Evolutionary conservation across 2,888 invertebrate genomes (phyloP).

Genomic region (Yponomeuta cagnagella): DNA sequence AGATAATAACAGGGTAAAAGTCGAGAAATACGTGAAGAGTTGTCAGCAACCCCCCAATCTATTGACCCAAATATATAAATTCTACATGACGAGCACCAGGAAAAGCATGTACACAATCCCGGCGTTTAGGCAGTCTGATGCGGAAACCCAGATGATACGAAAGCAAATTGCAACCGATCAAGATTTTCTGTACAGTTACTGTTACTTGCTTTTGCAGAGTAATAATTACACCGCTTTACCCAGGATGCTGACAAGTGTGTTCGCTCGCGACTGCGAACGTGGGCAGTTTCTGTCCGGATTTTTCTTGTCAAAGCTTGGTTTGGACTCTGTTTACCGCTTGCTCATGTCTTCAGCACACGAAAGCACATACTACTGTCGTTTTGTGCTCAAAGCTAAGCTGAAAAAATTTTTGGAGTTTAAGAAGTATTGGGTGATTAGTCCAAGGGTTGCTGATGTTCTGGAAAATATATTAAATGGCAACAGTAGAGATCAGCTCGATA

Average conservation of each 20-base stretch:
- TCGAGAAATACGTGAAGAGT: background rate
- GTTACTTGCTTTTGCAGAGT: background rate
- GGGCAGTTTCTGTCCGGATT: background rate
- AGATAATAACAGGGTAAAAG: background rate
- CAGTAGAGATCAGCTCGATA: background rate
- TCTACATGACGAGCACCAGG: slow-evolving; percentile 6
- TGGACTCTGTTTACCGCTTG: background rate
- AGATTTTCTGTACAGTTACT: background rate
- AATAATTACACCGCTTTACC: slow-evolving; percentile 2
- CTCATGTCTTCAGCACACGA: background rate
- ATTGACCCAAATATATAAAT: slow-evolving; percentile 2
- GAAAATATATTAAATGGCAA: background rate
- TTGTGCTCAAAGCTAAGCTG: background rate
- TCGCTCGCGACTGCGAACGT: background rate
- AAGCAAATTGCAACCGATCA: background rate
- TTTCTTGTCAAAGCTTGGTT: background rate
- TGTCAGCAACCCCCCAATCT: background rate
- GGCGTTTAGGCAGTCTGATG: background rate
- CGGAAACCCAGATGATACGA: background rate
- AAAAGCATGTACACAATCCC: background rate
- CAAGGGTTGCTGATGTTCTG: background rate
- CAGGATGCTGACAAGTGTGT: background rate
- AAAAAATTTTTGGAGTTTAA: background rate
- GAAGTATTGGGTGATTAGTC: background rate
- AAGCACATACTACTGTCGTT: background rate